Base-by-base conservation (phyloP, 1,140 invertebrate species). In the Sarcophaga bullata region DNA sequence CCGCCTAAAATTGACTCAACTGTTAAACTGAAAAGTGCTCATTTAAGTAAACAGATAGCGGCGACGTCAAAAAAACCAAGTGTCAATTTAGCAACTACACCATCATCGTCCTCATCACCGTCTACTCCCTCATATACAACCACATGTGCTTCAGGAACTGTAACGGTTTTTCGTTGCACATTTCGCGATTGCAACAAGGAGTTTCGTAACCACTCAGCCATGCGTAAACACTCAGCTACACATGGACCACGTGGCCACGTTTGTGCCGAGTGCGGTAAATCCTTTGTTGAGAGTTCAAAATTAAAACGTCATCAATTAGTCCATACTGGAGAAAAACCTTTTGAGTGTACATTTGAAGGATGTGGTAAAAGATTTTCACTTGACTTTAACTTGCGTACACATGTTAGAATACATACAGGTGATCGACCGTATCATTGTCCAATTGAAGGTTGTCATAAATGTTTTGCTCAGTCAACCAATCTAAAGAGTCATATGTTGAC, bases 401-500 rank as follows among this genome's bases (percentile, higher is more conserved):
- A 99, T 90, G 98, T 99, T 8, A 92, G 98, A 84, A 99, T 99
- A 87, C 98, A 99, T 91, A 99, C 98, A 0, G 98, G 97, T 13
- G 98, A 99, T 90, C 92, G 98, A 80, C 98, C 98, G 0, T 99
- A 98, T 89, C 98, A 99, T 47, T 99, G 98, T 92, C 98, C 98
- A 0, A 99, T 99, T 91, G 98, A 99, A 91, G 97, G 97, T 47
- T 99, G 98, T 91, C 98, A 97, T 90, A 99, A 99, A 91, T 99
- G 98, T 89, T 99, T 99, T 92, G 98, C 98, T 52, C 98, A 99
- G 91, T 98, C 97, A 52, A 99, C 98, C 84, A 99, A 99, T 91
- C 92, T 99, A 47, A 99, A 99, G 91, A 99, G 98, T 86, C 98
- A 99, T 91, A 98, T 99, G 91, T 92, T 99, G 86, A 99, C 98